Percentiles rank a stretch among this genome's conserved stretches.
These are phyloP conservation scores for Heterochromis multidens DNA, from an alignment of 2,113 vertebrate species.

Conservation along the genomic window DNA sequence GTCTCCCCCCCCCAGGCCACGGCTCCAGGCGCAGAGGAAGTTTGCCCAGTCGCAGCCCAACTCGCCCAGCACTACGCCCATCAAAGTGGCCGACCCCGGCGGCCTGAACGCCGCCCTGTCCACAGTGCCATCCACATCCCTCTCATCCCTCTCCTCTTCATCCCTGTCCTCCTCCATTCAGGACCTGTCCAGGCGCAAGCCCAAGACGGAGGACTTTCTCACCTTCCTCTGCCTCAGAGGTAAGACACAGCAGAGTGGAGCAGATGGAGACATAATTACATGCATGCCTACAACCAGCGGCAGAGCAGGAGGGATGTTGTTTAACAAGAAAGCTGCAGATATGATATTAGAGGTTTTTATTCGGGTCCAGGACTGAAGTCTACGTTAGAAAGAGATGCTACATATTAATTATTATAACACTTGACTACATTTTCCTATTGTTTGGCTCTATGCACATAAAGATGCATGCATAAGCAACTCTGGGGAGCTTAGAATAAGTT, in stretches of 20 bases:
- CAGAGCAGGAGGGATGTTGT: not conserved
- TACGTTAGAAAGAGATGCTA: not conserved
- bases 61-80: constrained; percentile 97
- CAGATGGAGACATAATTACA: constrained; percentile 14
- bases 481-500: not conserved
- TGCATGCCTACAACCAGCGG: not conserved
- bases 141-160: constrained; percentile 75
- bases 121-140: constrained; percentile 47
- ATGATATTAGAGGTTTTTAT: not conserved
- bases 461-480: not conserved
- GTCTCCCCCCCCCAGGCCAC: constrained; percentile 78
- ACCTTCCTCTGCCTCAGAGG: constrained; percentile 99
- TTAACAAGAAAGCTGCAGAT: not conserved
- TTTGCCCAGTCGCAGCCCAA: constrained; percentile 99
- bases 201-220: constrained; percentile 99
- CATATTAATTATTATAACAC: not conserved
- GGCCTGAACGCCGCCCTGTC: constrained; percentile 78
- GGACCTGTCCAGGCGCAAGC: constrained; percentile 96
- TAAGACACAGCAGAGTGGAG: constrained; percentile 55
- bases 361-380: not conserved
- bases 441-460: not conserved
- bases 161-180: constrained; percentile 88
- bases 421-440: not conserved
- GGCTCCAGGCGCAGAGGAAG: constrained; percentile 99
- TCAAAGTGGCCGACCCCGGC: constrained; percentile 90